Percentiles rank a stretch among this genome's conserved stretches.
These are phyloP conservation scores for Phalacrocorax aristotelis DNA, from an alignment of 2,113 vertebrate species.

Conservation along the genomic window DNA sequence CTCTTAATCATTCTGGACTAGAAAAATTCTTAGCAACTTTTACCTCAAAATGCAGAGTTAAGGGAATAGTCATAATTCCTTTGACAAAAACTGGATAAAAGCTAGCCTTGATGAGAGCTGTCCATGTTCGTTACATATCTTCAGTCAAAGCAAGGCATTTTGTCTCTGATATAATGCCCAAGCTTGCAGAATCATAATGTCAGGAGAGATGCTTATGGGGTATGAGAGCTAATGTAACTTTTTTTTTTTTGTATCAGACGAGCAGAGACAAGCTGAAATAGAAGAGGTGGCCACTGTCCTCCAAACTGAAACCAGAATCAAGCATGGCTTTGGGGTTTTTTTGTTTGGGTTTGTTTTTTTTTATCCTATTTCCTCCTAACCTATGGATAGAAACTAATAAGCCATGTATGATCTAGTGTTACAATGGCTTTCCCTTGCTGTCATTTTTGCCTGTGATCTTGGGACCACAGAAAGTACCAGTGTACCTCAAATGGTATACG, in stretches of 20 bases:
- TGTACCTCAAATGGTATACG: neutral
- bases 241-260: neutral
- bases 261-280: neutral
- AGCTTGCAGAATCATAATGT: neutral
- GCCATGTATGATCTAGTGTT: neutral
- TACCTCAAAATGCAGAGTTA: neutral
- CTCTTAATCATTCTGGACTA: neutral
- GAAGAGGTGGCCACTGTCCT: neutral
- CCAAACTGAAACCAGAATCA: neutral
- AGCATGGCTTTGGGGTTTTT: neutral
- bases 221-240: neutral
- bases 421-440: neutral
- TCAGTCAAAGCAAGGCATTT: neutral
- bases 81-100: neutral
- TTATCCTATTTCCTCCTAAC: neutral
- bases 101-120: neutral
- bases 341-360: neutral
- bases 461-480: neutral
- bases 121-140: neutral
- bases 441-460: neutral
- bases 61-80: neutral
- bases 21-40: neutral
- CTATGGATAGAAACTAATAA: neutral
- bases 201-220: neutral
- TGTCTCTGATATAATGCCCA: neutral